A percentile compares a stretch with the other conserved stretches of the same genome.
Conservation (phyloP, 2,797 vertebrate genomes). For the Melanogrammus aeglefinus region DNA sequence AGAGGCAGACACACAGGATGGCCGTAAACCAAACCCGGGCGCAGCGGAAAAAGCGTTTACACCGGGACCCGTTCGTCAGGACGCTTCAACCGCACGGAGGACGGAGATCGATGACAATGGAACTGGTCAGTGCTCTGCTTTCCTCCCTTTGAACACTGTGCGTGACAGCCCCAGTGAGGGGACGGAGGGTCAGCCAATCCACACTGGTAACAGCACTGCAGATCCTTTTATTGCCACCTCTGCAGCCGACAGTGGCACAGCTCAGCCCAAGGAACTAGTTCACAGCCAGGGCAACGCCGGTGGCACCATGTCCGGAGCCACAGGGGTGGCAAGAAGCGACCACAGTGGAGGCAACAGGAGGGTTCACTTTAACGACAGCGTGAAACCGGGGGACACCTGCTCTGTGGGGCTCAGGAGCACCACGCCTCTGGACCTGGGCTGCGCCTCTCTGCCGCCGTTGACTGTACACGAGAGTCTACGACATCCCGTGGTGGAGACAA, state of each 20-base stretch:
- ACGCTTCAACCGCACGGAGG: conserved; percentile 42
- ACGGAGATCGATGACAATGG: conserved; percentile 26
- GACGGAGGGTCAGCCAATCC: conserved; percentile 67
- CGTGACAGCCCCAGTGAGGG: conserved; percentile 38
- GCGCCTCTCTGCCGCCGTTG: conserved; percentile 73
- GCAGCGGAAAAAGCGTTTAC: conserved; percentile 42
- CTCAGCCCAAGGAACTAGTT: conserved; percentile 22
- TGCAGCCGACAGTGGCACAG: conserved; percentile 27
- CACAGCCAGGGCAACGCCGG: conserved; percentile 20
- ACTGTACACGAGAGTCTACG: conserved; percentile 74
- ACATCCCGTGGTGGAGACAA: conserved; percentile 74
- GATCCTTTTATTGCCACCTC: conserved; percentile 27
- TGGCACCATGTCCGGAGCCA: conserved; percentile 41
- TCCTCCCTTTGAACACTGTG: conserved; percentile 26
- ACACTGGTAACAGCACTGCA: conserved; percentile 36
- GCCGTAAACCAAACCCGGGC: conserved; percentile 39
- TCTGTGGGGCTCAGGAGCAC: conserved; percentile 33
- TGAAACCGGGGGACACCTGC: conserved; percentile 39
- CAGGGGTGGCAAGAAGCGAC: conserved; percentile 43
- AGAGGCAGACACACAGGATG: conserved; percentile 32
- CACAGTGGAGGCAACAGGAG: conserved; percentile 47
- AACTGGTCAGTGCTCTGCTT: conserved; percentile 20
- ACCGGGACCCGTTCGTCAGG: conserved; percentile 37
- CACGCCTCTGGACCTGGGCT: conserved; percentile 40
- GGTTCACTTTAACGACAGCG: conserved; percentile 57